A percentile compares a stretch with the other conserved stretches of the same genome.
Conservation (phyloP, 2,113 vertebrate genomes). For the Gymnogyps californianus region DNA sequence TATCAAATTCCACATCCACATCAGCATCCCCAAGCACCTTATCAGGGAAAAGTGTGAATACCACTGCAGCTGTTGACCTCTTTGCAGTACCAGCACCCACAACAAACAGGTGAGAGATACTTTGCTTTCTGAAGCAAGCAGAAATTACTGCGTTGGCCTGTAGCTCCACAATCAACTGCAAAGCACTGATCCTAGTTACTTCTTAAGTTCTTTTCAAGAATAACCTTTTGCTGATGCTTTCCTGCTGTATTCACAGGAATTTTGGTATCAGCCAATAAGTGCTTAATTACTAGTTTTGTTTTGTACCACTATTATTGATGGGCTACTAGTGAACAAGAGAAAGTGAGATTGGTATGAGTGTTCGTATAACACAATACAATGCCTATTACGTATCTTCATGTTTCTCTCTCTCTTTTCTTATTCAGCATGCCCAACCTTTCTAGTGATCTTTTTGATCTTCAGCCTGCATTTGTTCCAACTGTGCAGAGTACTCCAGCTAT, state of each 20-base stretch:
- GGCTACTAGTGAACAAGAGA: neutral
- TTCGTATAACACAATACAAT: neutral
- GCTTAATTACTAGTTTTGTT: neutral
- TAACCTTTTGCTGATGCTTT: neutral
- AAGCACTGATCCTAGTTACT: neutral
- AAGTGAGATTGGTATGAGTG: neutral
- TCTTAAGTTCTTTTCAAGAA: neutral
- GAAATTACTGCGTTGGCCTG: neutral
- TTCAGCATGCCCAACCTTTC: conserved; percentile 88
- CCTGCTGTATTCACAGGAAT: neutral
- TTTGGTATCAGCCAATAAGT: neutral
- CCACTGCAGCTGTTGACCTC: conserved; percentile 80
- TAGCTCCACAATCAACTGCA: neutral
- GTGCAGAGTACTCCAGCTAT: conserved; percentile 89
- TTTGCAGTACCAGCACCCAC: conserved; percentile 82
- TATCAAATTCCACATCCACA: conserved; percentile 77
- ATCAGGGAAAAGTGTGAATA: conserved; percentile 85
- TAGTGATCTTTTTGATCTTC: conserved; percentile 89
- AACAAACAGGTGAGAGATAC: conserved; percentile 80
- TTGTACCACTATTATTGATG: neutral
- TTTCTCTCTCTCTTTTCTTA: neutral
- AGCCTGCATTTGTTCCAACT: conserved; percentile 84
- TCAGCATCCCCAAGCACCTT: conserved; percentile 86
- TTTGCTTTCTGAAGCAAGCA: neutral
- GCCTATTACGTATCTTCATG: neutral